Evolutionary conservation across 2,888 invertebrate genomes (phyloP).

Genomic region (Luperina nickerlii): DNA sequence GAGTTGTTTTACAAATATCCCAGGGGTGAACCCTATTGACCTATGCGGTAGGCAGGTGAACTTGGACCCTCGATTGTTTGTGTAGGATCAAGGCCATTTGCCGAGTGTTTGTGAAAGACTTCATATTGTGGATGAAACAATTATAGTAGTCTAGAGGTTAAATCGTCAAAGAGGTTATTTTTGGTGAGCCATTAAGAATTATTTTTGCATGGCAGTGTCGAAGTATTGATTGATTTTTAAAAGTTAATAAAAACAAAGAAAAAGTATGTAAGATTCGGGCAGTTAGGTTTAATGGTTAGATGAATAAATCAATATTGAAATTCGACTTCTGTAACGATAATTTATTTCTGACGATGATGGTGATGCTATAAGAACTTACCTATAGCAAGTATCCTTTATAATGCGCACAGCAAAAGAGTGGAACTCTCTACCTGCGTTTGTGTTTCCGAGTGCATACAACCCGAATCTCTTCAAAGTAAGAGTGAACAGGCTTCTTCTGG

Average conservation of each 20-base stretch:
- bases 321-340: not conserved
- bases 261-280: too few relatives aligned
- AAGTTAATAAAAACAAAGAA: not conserved
- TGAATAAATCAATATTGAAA: not conserved
- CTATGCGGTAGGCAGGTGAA: conserved; percentile 39
- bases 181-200: not conserved
- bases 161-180: not conserved
- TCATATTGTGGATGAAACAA: conserved; percentile 38
- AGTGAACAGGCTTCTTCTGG: too few relatives aligned
- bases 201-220: not conserved
- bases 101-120: conserved; percentile 28
- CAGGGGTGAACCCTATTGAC: conserved; percentile 14
- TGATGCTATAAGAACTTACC: not conserved
- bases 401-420: too few relatives aligned
- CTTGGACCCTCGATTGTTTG: conserved; percentile 36
- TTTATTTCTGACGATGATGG: not conserved
- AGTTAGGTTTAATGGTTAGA: too few relatives aligned
- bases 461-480: too few relatives aligned
- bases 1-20: conserved; percentile 27
- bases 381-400: too few relatives aligned
- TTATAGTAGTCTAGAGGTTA: not conserved
- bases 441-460: too few relatives aligned
- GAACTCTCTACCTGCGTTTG: too few relatives aligned
- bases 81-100: conserved; percentile 35
- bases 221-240: not conserved